A percentile compares a stretch with the other conserved stretches of the same genome.
Evolutionary conservation across 2,113 vertebrate species (phyloP).

Genomic region (Sakesphorus luctuosus): DNA sequence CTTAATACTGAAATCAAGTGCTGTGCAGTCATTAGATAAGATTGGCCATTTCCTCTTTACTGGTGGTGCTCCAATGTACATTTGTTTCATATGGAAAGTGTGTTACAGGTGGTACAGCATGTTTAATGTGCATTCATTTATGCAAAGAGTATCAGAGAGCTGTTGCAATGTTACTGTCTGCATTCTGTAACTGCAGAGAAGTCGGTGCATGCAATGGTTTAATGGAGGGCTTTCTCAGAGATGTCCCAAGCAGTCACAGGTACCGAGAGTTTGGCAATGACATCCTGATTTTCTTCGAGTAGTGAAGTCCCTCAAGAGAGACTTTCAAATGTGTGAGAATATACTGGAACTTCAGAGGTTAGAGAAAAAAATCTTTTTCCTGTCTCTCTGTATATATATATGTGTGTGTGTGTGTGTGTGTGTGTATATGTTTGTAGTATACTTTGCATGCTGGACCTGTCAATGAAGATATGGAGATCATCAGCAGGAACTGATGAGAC

Average conservation of each 20-base stretch:
- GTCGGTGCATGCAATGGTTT: rapidly evolving
- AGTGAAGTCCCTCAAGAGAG: background rate
- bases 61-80: background rate
- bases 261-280: background rate
- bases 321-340: background rate
- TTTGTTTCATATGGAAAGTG: background rate
- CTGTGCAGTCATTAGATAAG: background rate
- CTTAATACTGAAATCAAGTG: background rate
- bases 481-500: background rate
- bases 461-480: background rate
- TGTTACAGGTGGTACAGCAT: background rate
- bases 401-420: too few species aligned
- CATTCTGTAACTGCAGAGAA: background rate
- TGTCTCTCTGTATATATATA: background rate
- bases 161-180: background rate
- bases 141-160: background rate
- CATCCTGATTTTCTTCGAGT: background rate
- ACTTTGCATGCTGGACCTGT: background rate
- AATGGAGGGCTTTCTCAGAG: background rate
- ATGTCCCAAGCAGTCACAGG: background rate
- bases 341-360: background rate
- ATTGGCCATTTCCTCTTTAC: background rate
- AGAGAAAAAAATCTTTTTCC: background rate
- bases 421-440: background rate
- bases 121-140: background rate